Evolutionary conservation across 2,113 vertebrate species (phyloP), one percentile per base, ranked within the genome.

Genomic region (Takifugu flavidus): DNA sequence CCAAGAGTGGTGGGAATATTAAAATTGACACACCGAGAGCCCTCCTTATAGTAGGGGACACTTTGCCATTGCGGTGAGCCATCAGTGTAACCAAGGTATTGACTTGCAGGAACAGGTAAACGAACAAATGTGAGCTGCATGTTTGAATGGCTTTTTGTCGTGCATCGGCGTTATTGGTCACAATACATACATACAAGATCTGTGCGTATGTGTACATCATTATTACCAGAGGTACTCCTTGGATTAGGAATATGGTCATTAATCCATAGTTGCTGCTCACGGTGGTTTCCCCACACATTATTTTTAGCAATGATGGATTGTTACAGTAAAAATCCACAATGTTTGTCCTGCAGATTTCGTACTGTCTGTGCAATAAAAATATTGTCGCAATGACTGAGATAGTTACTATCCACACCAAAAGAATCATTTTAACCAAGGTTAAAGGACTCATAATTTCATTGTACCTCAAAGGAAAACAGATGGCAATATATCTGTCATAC

Each of bases 401-500:
- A 56, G 56, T 42, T 1, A 73, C 0, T 0, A 85, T 3, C 86
- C 86, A 90, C 13, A 78, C 51, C 1, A 27, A 2, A 44, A 70
- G 1, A 7, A 84, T 83, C 0, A 88, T 77, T 73, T 14, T 86
- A 0, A 78, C 28, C 6, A 88, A 12, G 4, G 20, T 78, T 2
- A 43, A 7, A 42, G 64, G 31, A 49, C 3, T 79, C 84, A 88
- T 87, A 29, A 86, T 74, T 1, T 63, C 12, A 25, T 83, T 82
- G 51, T 89, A 90, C 42, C 72, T 83, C 54, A 89, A 55, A 49
- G 86, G 86, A 49, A 11, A 63, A 56, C 88, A 89, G 56, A 90
- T 86, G 6, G 89, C 88, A 6, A 87, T 10, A 26, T 89, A 89
- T 61, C 89, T 75, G 64, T 90, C 86, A 26, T 80, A 89, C 8